Conservation (phyloP, 2,888 invertebrate species). For the Dusona sp. region DNA sequence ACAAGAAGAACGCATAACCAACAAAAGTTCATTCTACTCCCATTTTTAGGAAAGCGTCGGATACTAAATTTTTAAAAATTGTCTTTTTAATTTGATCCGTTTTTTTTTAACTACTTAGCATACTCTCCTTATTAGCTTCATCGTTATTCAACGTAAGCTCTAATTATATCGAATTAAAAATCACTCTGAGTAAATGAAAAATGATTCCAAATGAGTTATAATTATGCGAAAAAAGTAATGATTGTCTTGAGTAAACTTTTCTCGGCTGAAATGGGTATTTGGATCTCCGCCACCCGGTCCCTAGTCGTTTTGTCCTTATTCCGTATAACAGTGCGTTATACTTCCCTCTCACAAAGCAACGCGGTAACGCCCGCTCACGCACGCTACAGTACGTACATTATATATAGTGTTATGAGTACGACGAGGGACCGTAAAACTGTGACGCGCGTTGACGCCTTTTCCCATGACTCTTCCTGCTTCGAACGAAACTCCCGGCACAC, state of each 20-base stretch:
- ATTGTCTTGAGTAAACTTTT: background rate
- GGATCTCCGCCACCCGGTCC: background rate
- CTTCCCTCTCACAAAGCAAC: constrained; percentile 4
- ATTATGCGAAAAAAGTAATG: background rate
- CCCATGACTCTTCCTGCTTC: constrained; percentile 63
- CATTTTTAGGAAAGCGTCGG: too few species aligned
- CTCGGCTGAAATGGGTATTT: constrained; percentile 3
- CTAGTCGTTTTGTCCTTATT: constrained; percentile 8
- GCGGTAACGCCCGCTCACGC: constrained; percentile 16
- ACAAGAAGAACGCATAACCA: too few species aligned
- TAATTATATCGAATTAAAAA: too few species aligned
- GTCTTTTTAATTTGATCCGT: too few species aligned
- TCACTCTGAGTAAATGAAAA: too few species aligned
- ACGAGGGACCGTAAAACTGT: constrained; percentile 56
- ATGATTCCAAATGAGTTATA: background rate
- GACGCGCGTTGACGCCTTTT: constrained; percentile 61
- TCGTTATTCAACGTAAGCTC: too few species aligned
- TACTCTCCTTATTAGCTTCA: too few species aligned
- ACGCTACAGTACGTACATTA: constrained; percentile 1
- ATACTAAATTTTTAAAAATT: too few species aligned
- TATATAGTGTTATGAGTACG: constrained; percentile 1
- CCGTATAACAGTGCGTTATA: background rate
- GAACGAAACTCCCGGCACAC: constrained; percentile 28
- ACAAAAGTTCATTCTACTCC: too few species aligned
- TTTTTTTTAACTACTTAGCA: too few species aligned